These are phyloP conservation scores for Hyles vespertilio DNA, from an alignment of 1,140 invertebrate species.

Conservation along the genomic window DNA sequence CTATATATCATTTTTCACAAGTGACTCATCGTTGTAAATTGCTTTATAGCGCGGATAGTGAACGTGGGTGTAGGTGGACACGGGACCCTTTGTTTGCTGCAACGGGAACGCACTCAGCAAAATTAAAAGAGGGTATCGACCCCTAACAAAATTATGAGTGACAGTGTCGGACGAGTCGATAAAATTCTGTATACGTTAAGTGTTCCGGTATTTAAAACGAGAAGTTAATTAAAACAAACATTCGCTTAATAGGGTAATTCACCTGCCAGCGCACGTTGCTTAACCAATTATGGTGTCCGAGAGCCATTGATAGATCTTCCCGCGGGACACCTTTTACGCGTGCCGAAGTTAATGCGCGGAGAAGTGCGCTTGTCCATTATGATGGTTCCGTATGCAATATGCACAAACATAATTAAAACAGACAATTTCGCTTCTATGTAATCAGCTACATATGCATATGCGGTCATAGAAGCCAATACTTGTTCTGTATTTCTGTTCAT, in stretches of 20 bases:
- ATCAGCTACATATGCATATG: background rate
- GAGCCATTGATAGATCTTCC: slow-evolving; percentile 46
- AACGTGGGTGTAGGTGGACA: slow-evolving; percentile 52
- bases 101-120: slow-evolving; percentile 60
- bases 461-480: too few species aligned
- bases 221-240: slow-evolving; percentile 11
- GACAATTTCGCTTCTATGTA: background rate
- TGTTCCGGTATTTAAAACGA: slow-evolving; percentile 6
- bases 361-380: background rate
- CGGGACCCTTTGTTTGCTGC: slow-evolving; percentile 60
- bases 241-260: slow-evolving; percentile 42
- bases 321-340: slow-evolving; percentile 43
- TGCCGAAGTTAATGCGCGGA: slow-evolving; percentile 23
- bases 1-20: slow-evolving; percentile 23
- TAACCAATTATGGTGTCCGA: slow-evolving; percentile 46
- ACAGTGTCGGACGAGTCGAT: background rate
- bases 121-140: slow-evolving; percentile 60
- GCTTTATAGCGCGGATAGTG: slow-evolving; percentile 40
- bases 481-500: too few species aligned
- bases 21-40: slow-evolving; percentile 53
- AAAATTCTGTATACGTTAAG: background rate
- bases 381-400: background rate
- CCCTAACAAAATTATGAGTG: slow-evolving; percentile 29
- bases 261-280: slow-evolving; percentile 43
- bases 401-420: background rate